Evolutionary conservation across 2,797 vertebrate species (phyloP).

Genomic region (Podargus strigoides): DNA sequence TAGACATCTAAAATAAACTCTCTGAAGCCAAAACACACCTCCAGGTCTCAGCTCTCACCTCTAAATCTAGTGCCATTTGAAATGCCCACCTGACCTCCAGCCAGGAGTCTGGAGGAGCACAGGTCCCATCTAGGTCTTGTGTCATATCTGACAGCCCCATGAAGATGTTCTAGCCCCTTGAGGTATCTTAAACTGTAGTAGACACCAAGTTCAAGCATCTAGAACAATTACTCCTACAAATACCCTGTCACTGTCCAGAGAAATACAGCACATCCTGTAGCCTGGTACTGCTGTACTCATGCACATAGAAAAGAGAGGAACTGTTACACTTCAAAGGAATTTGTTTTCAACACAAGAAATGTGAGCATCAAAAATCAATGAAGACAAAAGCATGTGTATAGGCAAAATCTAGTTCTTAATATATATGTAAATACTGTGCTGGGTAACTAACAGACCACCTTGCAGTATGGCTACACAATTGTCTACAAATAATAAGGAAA

Average conservation of each 20-base stretch:
- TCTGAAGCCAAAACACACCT: neutral
- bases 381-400: neutral
- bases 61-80: neutral
- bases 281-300: neutral
- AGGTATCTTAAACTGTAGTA: neutral
- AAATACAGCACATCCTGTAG: neutral
- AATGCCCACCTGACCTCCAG: neutral
- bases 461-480: neutral
- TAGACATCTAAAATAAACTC: neutral
- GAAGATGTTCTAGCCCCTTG: neutral
- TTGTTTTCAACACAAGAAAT: neutral
- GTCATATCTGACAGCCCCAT: neutral
- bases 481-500: neutral
- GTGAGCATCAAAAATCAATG: neutral
- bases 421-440: neutral
- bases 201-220: neutral
- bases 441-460: neutral
- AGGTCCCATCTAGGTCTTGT: neutral
- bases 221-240: neutral
- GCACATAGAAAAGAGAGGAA: neutral
- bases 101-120: neutral
- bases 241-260: neutral
- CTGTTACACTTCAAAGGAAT: neutral
- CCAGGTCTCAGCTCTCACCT: neutral
- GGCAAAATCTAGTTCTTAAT: neutral